Conservation (phyloP, 2,888 invertebrate genomes). For the Eupsilia transversa region DNA sequence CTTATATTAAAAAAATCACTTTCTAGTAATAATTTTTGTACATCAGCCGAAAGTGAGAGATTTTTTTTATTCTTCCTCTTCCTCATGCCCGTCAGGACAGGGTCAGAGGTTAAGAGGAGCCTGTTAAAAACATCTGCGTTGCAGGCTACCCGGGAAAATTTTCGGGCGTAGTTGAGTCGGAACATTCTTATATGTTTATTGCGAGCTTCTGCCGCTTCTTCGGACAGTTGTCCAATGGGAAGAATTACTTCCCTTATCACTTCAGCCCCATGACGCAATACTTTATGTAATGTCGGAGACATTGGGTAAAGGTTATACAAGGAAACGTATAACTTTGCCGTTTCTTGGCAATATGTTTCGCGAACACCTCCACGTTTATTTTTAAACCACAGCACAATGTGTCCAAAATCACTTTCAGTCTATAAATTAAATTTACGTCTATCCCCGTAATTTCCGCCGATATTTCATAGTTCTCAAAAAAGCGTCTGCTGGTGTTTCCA, state of each 20-base stretch:
- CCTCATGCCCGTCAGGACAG: not conserved
- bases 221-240: not conserved
- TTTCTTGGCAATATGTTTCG: too few species aligned
- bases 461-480: conserved; percentile 4
- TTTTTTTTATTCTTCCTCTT: not conserved
- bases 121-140: not conserved
- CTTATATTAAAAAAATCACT: not conserved
- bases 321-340: too few species aligned
- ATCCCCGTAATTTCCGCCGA: conserved; percentile 19
- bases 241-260: not conserved
- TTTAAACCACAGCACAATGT: too few species aligned
- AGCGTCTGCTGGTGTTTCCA: conserved; percentile 12
- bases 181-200: not conserved
- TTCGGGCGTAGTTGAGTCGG: too few species aligned
- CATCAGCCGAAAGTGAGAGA: not conserved
- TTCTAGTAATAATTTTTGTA: too few species aligned
- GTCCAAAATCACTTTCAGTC: too few species aligned
- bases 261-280: too few species aligned
- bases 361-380: too few species aligned
- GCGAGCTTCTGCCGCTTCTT: not conserved
- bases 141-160: too few species aligned
- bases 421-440: not conserved
- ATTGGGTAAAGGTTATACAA: too few species aligned
- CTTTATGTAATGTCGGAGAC: too few species aligned
- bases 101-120: not conserved